Base-by-base conservation (phyloP, 2,113 vertebrate species). In the Nycticorax nycticorax region DNA sequence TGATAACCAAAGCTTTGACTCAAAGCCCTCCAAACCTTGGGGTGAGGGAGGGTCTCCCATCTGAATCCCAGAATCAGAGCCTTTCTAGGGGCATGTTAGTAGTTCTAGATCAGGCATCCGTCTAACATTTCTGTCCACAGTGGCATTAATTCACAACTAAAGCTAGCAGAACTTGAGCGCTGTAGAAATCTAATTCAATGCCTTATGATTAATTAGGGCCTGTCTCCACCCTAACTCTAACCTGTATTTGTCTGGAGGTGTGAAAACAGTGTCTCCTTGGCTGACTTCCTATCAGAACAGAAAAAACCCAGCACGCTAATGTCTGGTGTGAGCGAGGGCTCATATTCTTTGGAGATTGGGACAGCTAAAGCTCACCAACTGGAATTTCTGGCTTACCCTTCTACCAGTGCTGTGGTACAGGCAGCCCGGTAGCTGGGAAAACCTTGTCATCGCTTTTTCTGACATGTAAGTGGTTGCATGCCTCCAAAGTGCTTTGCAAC, bases 371-470 rank as follows among this genome's bases (percentile, higher is more conserved):
- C 55, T 93, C 79, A 66, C 67, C 53, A 67, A n/a, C 63, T 75
- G 77, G 66, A 96, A 73, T 94, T 88, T 94, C 88, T 76, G 55
- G n/a, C 59, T 88, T 50, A n/a, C 69, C 57, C 77, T 66, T 92
- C 76, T 43, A 6, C 39, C 24, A 21, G 35, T 20, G 33, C 41
- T 30, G 14, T 41, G 17, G 20, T 66, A 7, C 9, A 33, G 68
- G 30, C 68, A 68, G 62, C 24, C 78, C 59, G 62, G 45, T 63
- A 17, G 48, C 48, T 21, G 18, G 57, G 69, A 37, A 68, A 53
- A 43, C 53, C 27, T 62, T 77, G 45, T 76, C 57, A 32, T 72
- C 2, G 0, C 73, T 85, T 59, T 55, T 45, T 37, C 56, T 85
- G 79, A 27, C 23, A 20, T 10, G 3, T 12, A 45, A 45, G 27